A percentile compares a stretch with the other conserved stretches of the same genome.
Conservation (phyloP, 30 jellyfish, hydroid and myxozoan genomes). For the Cassiopea xamachana region DNA sequence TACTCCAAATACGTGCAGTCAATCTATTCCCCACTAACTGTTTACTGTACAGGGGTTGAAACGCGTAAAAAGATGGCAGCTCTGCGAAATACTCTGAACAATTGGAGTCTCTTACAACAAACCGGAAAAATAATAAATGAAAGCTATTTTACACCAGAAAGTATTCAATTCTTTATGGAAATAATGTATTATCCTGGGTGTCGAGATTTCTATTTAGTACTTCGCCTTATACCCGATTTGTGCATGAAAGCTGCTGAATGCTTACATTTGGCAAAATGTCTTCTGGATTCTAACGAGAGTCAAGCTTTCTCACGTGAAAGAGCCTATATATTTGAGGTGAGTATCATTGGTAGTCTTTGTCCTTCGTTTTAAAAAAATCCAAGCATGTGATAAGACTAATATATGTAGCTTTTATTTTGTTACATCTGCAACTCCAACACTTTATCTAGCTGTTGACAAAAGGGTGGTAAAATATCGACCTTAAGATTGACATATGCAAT, state of each 20-base stretch:
- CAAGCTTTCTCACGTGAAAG: constrained; percentile 57
- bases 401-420: too few relatives aligned
- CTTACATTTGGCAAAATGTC: constrained; percentile 40
- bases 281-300: constrained; percentile 50
- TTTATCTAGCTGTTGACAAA: too few relatives aligned
- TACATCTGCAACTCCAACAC: too few relatives aligned
- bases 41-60: constrained; percentile 33
- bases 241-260: constrained; percentile 81
- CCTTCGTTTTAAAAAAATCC: neutral
- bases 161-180: constrained; percentile 74
- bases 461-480: too few relatives aligned
- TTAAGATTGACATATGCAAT: too few relatives aligned
- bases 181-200: constrained; percentile 58
- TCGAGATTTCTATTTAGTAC: constrained; percentile 65
- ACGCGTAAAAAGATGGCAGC: constrained; percentile 36
- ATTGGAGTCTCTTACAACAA: constrained; percentile 65
- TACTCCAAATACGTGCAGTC: constrained; percentile 64
- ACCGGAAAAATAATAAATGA: constrained; percentile 53
- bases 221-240: constrained; percentile 71
- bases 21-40: constrained; percentile 52
- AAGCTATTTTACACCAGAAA: constrained; percentile 56
- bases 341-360: neutral
- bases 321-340: constrained; percentile 55
- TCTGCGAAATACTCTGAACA: constrained; percentile 39
- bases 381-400: too few relatives aligned